Evolutionary conservation across 2,113 vertebrate species (phyloP).

Genomic region (Crotophaga sulcirostris): DNA sequence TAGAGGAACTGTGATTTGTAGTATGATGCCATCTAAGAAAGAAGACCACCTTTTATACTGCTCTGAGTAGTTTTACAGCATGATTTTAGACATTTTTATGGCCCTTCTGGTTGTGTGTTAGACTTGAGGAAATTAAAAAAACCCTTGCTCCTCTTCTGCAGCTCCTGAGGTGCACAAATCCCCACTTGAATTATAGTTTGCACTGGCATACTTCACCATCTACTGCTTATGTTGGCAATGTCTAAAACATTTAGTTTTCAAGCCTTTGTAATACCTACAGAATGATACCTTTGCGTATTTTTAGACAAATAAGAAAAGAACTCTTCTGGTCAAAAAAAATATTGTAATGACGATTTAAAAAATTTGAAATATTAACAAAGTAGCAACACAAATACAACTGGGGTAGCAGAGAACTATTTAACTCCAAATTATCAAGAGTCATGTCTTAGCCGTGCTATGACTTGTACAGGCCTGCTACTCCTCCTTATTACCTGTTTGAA

Average conservation of each 20-base stretch:
- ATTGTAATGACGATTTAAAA: background rate
- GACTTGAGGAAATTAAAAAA: background rate
- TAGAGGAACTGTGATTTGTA: background rate
- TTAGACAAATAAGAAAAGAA: background rate
- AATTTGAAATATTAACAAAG: background rate
- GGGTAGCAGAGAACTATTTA: background rate
- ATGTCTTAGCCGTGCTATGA: background rate
- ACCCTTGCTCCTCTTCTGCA: background rate
- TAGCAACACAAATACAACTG: background rate
- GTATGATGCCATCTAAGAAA: background rate
- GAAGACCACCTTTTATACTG: background rate
- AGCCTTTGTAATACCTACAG: background rate
- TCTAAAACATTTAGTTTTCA: background rate
- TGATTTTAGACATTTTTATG: background rate
- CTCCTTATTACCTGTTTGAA: background rate
- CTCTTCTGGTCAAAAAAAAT: background rate
- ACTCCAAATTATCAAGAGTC: background rate
- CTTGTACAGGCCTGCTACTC: background rate
- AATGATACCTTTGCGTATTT: background rate
- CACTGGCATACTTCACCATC: background rate
- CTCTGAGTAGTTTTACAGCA: background rate
- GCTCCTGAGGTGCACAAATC: background rate
- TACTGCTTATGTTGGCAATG: background rate
- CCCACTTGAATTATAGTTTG: rapidly evolving
- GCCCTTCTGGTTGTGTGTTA: background rate